Percentiles rank a stretch among this genome's conserved stretches.
phyloP scores from a whole-genome alignment of 2,797 vertebrate species.

The Crypturellus tataupa region DNA sequence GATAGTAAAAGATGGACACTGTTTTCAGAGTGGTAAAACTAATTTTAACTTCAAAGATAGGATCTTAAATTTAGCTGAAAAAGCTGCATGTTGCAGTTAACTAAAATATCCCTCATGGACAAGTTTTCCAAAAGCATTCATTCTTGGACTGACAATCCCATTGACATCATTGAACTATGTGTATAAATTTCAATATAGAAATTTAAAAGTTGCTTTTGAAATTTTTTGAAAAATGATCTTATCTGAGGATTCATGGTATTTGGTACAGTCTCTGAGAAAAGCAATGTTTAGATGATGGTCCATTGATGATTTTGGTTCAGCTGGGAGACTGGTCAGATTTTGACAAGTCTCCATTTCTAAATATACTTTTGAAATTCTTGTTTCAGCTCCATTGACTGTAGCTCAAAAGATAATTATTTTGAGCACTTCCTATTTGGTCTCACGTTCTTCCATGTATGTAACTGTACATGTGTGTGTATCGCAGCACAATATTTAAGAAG shows the following conservation, averaged over 20 bases:
- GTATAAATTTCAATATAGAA: neutral
- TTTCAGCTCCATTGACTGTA: neutral
- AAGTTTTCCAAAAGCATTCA: neutral
- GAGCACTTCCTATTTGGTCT: neutral
- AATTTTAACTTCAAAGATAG: neutral
- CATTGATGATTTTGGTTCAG: neutral
- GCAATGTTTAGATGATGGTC: rapidly evolving
- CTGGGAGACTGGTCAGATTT: neutral
- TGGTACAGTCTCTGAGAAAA: neutral
- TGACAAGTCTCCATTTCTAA: neutral
- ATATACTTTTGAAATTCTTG: neutral
- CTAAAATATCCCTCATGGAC: neutral
- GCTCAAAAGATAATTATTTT: neutral
- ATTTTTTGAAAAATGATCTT: neutral
- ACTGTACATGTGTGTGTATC: neutral
- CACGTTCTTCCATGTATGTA: neutral
- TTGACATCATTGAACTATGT: neutral
- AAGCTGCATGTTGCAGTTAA: neutral
- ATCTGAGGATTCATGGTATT: neutral
- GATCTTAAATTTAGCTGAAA: neutral
- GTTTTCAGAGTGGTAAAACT: neutral
- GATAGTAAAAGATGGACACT: neutral
- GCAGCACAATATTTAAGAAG: neutral
- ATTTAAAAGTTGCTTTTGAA: neutral
- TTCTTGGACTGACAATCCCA: neutral